Evolutionary conservation across 2,888 invertebrate species (phyloP), one percentile per base, ranked within the genome.

Genomic region (Chalcosyrphus nemorum): DNA sequence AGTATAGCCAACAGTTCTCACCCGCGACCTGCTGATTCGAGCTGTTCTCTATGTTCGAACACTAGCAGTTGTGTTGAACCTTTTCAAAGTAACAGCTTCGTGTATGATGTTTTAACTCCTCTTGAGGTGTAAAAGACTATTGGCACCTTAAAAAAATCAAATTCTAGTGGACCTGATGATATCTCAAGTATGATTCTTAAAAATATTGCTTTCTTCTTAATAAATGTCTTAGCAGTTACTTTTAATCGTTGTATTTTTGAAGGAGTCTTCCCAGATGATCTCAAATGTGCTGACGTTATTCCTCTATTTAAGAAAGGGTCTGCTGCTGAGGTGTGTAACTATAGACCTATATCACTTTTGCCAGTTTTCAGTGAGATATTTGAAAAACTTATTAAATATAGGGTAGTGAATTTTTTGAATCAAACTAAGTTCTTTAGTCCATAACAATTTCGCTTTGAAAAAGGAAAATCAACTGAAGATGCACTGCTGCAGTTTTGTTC

Each of bases 301-400:
- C 52, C 59, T 2, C 7, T 77, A 15, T 68, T 75, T 41, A 50
- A 76, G 68, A 77, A 59, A 29, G 52, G 50, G 15, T 56, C 41
- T 29, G 1, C 13, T 27, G 15, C 27, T 15, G 45, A 70, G 2
- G 54, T 68, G 24, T 5, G 17, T 9, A 68, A 61, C 15, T 54
- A 68, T n/a, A 54, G 68, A 17, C 54, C 59, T 17, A 77, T 77
- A 13, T 65, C 65, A 15, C 43, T 74, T 21, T 43, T 74, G 7
- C 27, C 27, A 27, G 27, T 5, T 27, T 4, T 27, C n/a, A n/a
- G n/a, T n/a, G n/a, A n/a, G n/a, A n/a, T n/a, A n/a, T n/a, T n/a
- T n/a, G n/a, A n/a, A n/a, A n/a, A n/a, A n/a, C n/a, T n/a, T n/a
- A n/a, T n/a, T n/a, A n/a, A n/a, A n/a, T n/a, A n/a, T n/a, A n/a